These are phyloP conservation scores for Leptopterna dolabrata DNA, from an alignment of 2,888 invertebrate species.

Conservation along the genomic window DNA sequence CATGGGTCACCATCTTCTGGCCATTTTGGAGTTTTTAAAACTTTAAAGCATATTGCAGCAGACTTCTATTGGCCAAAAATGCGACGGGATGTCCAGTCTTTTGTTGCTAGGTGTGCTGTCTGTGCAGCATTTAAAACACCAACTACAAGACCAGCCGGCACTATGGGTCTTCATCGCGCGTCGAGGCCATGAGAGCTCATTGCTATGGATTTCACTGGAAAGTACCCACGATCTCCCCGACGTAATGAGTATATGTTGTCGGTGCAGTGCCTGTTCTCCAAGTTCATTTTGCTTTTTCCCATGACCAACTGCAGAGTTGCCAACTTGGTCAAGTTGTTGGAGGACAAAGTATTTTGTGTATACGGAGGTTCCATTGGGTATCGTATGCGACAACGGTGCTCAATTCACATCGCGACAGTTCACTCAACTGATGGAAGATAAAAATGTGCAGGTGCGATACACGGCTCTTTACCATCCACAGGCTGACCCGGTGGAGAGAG, in stretches of 20 bases:
- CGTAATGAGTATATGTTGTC: slow-evolving; percentile 40
- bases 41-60: background rate
- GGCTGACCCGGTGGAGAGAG: slow-evolving; percentile 62
- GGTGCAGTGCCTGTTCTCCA: slow-evolving; percentile 63
- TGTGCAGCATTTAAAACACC: background rate
- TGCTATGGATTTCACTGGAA: background rate
- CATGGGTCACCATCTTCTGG: background rate
- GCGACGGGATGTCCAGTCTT: background rate
- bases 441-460: slow-evolving; percentile 38
- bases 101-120: background rate
- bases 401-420: slow-evolving; percentile 59
- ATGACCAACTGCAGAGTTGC: slow-evolving; percentile 7
- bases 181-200: slow-evolving; percentile 58
- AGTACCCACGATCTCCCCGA: background rate
- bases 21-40: slow-evolving; percentile 39
- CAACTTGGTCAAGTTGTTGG: background rate
- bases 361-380: slow-evolving; percentile 61
- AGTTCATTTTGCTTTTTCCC: slow-evolving; percentile 62
- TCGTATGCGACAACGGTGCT: slow-evolving; percentile 62
- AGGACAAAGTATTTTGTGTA: slow-evolving; percentile 55
- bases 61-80: slow-evolving; percentile 35
- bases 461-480: slow-evolving; percentile 62
- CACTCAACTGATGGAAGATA: slow-evolving; percentile 35
- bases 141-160: background rate
- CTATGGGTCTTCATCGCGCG: background rate